Evolutionary conservation across 2,797 vertebrate genomes (phyloP), one percentile per base, ranked within the genome.

Genomic region (Fringilla coelebs): DNA sequence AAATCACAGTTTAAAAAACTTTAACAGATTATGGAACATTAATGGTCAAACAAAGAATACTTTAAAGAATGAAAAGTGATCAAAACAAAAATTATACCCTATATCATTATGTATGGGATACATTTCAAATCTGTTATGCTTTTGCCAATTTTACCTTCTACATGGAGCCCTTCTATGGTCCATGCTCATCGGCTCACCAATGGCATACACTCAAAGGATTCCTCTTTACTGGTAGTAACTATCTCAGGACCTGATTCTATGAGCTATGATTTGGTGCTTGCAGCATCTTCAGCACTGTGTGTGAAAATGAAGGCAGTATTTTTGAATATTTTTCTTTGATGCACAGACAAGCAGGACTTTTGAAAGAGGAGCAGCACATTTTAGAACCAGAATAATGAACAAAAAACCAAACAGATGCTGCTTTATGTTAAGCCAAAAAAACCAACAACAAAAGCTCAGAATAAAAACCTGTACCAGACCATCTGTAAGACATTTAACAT

Each of bases 201-300:
- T 98, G 98, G 99, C 98, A 99, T 98, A 99, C 98, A 99, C 98
- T 99, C 98, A 99, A 99, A 99, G 99, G 98, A 98, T 98, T 99
- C 99, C 98, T 99, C 99, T 98, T 98, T 99, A 99, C 98, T 98
- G 98, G 98, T 98, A 99, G 98, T 97, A 99, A 99, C 99, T 99
- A 99, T 98, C 98, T 99, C 99, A 98, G 98, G 98, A 98, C 99
- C 99, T 99, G 99, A 99, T 99, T 98, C 98, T 99, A 99, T 98
- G 98, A 99, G 98, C 99, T 99, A 99, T 98, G 98, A 98, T 98
- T 98, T 98, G 98, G 98, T 98, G 98, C 98, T 99, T 98, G 98
- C 99, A 98, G 99, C 99, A 98, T 99, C 99, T 99, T 99, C 99
- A 99, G 99, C 99, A 99, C 99, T 99, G 99, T 99, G 99, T 99